Conservation (phyloP, 2,888 invertebrate species). For the Graphium colonna region DNA sequence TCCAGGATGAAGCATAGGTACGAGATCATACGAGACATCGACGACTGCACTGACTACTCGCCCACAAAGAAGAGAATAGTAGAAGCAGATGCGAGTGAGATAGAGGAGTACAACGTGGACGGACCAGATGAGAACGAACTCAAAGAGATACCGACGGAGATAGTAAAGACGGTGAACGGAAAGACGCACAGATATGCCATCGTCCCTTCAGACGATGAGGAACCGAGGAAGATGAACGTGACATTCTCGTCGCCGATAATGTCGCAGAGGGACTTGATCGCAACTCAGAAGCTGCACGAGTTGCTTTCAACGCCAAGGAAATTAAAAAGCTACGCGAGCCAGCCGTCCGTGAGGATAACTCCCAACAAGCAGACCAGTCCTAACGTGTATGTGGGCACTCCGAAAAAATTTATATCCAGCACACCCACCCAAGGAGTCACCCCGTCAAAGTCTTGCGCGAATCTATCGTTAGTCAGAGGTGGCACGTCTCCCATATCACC, state of each 20-base stretch:
- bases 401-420: constrained; percentile 57
- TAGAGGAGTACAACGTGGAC: constrained; percentile 79
- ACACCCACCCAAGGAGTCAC: constrained; percentile 66
- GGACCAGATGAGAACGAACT: constrained; percentile 71
- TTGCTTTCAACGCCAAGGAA: constrained; percentile 86
- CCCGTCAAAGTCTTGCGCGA: constrained; percentile 75
- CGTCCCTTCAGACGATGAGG: constrained; percentile 79
- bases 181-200: constrained; percentile 80
- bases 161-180: constrained; percentile 83
- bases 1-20: constrained; percentile 69
- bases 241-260: constrained; percentile 68
- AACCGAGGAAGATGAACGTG: constrained; percentile 57
- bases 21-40: constrained; percentile 76
- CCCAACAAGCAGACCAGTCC: constrained; percentile 56
- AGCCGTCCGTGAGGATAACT: constrained; percentile 71
- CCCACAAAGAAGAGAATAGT: constrained; percentile 73
- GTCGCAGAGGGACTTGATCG: constrained; percentile 82
- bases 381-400: constrained; percentile 44
- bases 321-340: constrained; percentile 69
- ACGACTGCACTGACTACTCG: constrained; percentile 62
- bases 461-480: constrained; percentile 46
- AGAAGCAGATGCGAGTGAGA: constrained; percentile 64
- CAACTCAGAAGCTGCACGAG: constrained; percentile 89
- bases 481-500: constrained; percentile 66
- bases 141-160: constrained; percentile 79